Evolutionary conservation across 2,888 invertebrate genomes (phyloP), one percentile per base, ranked within the genome.

Genomic region (Polyploca ridens): DNA sequence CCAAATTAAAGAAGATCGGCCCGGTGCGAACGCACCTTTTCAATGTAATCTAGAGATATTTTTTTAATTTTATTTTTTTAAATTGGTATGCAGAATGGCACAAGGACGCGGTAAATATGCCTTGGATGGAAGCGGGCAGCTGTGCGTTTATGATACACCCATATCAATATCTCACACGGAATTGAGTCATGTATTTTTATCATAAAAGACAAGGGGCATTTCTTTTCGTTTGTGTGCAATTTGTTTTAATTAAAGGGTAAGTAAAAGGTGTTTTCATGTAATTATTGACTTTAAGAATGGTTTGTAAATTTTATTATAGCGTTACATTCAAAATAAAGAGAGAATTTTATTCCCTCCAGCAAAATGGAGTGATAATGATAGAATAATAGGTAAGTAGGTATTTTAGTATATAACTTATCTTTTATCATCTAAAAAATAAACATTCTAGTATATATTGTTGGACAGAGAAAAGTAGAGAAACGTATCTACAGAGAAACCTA

Each of bases 21-120:
- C 80, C 72, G 77, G 76, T 77, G 77, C 64, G 71, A 64, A 71
- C 71, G 72, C 85, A 85, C 86, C 85, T 84, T 85, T 79, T 66
- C 66, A 62, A 66, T 65, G 54, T 64, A 62, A 64, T 63, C 44
- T 57, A 64, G 63, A 63, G 60, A 65, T 57, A 64, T 58, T 66
- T 67, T 66, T 66, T 66, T n/a, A 27, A 61, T 38, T 54, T 49
- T 49, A 16, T 16, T 49, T 54, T 54, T 61, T 61, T 27, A 63
- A 59, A 41, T 61, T 61, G 41, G 61, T 41, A 61, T 63, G 66
- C 38, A 60, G 64, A 64, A 66, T 66, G 63, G 10, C 59, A 41
- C 70, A 73, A 71, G 71, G 71, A 63, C 71, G 68, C 65, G 66
- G 65, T 66, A 72, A 65, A 63, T 65, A 66, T n/a, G 33, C 38